A percentile compares a stretch with the other conserved stretches of the same genome.
Evolutionary conservation across 1,140 invertebrate genomes (phyloP).

Genomic region (Apis florea): DNA sequence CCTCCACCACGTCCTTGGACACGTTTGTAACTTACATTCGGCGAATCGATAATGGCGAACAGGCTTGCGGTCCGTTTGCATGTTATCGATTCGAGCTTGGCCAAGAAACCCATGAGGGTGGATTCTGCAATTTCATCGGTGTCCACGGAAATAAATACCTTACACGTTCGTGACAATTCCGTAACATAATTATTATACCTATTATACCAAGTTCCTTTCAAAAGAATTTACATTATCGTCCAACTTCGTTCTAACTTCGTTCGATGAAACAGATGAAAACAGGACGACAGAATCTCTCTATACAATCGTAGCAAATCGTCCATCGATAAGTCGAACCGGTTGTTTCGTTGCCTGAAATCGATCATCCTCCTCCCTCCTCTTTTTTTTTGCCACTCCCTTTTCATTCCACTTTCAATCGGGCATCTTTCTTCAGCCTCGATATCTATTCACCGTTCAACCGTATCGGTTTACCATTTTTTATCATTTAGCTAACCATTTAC

Average conservation of each 20-base stretch:
- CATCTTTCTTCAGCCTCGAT: background rate
- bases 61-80: constrained; percentile 27
- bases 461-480: background rate
- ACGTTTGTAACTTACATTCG: constrained; percentile 17
- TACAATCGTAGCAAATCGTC: constrained; percentile 23
- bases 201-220: constrained; percentile 44
- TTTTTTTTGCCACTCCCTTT: background rate
- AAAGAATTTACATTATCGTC: background rate
- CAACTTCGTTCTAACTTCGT: no score
- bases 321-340: background rate
- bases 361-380: background rate
- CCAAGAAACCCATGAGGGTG: background rate
- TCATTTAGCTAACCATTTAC: background rate
- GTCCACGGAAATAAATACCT: constrained; percentile 46
- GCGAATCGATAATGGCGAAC: constrained; percentile 33
- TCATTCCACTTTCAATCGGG: background rate
- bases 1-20: background rate
- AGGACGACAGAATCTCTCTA: background rate
- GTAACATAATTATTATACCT: constrained; percentile 5
- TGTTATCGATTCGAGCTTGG: constrained; percentile 42
- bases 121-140: background rate
- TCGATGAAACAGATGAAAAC: no score
- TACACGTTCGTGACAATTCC: constrained; percentile 40
- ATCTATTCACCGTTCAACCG: no score
- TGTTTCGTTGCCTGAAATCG: constrained; percentile 15